Evolutionary conservation across 1,140 invertebrate genomes (phyloP).

Genomic region (Sycobia sp.): DNA sequence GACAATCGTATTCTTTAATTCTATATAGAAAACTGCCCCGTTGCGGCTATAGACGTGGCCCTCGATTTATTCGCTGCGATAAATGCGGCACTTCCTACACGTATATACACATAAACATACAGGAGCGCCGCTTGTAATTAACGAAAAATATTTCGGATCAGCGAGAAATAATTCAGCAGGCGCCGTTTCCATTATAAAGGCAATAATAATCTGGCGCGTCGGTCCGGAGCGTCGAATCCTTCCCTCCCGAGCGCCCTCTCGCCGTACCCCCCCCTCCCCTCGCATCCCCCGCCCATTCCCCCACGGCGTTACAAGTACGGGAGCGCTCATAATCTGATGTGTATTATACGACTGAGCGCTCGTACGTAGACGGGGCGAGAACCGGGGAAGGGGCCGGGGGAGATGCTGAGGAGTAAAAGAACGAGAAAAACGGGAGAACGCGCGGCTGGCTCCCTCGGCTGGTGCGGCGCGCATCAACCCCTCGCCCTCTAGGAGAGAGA

Average conservation of each 20-base stretch:
- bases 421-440: conserved; percentile 37
- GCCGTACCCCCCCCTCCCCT: too few species aligned
- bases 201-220: conserved; percentile 44
- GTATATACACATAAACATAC: too few species aligned
- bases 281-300: too few species aligned
- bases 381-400: conserved; percentile 42
- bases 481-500: conserved; percentile 15
- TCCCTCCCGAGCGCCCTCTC: too few species aligned
- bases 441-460: too few species aligned
- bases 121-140: conserved; percentile 13
- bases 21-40: conserved; percentile 12
- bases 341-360: conserved; percentile 45
- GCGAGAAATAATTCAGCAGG: conserved; percentile 37
- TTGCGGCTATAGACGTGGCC: too few species aligned
- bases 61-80: too few species aligned
- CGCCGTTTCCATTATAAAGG: conserved; percentile 55
- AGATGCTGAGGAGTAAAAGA: conserved; percentile 35
- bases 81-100: too few species aligned
- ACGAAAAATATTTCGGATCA: conserved; percentile 33
- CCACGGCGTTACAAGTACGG: conserved; percentile 49
- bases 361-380: conserved; percentile 9
- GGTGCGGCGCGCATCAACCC: too few species aligned
- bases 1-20: conserved; percentile 31
- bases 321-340: conserved; percentile 55
- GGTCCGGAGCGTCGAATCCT: too few species aligned